A percentile compares a stretch with the other conserved stretches of the same genome.
Conservation (phyloP, 2,888 invertebrate species). For the Macropis europaea region DNA sequence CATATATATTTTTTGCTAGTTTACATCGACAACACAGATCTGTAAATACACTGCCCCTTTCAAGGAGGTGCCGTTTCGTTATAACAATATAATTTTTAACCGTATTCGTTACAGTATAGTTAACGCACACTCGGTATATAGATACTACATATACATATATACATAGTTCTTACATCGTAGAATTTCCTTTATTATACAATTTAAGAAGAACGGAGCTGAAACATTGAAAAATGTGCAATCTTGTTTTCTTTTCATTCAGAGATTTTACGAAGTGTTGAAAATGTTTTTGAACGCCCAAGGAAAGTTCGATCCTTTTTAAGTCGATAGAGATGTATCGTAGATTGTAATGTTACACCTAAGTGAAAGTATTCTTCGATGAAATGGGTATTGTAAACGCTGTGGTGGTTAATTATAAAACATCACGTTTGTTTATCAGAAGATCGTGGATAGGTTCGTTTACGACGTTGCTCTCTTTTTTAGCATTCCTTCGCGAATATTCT, state of each 20-base stretch:
- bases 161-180: not conserved
- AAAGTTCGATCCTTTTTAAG: not conserved
- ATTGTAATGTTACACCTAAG: slow-evolving; percentile 27
- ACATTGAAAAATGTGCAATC: slow-evolving; percentile 6
- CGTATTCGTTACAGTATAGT: not conserved
- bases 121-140: not conserved
- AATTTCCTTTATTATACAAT: not conserved
- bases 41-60: slow-evolving; percentile 38
- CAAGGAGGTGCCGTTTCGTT: slow-evolving; percentile 4
- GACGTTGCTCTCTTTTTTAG: not conserved
- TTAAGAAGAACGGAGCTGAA: not conserved
- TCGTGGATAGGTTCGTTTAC: slow-evolving; percentile 34
- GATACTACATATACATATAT: not conserved
- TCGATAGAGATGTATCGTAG: slow-evolving; percentile 25
- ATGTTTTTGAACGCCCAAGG: not conserved
- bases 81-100: not conserved
- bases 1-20: slow-evolving; percentile 9
- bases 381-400: slow-evolving; percentile 30
- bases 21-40: slow-evolving; percentile 3
- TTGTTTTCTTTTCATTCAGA: not conserved
- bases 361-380: slow-evolving; percentile 40
- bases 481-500: not conserved
- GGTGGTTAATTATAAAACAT: slow-evolving; percentile 6
- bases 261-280: not conserved
- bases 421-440: slow-evolving; percentile 7